Base-by-base conservation (phyloP, 2,888 invertebrate species). In the Aleiodes leptofemur region DNA sequence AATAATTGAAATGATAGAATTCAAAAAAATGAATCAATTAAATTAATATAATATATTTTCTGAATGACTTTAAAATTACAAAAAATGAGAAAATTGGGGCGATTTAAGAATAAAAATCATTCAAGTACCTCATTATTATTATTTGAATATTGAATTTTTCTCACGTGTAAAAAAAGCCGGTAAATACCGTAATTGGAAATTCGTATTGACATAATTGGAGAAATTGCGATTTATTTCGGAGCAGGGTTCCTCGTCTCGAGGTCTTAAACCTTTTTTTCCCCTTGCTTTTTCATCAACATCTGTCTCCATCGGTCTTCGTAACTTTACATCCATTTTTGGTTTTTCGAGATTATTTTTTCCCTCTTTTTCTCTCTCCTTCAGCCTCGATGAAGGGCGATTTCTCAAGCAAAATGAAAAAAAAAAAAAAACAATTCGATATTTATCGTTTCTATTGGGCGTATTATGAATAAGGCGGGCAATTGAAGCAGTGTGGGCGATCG, bases 191-290 rank as follows among this genome's bases (percentile, higher is more conserved):
- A 53, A 69, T 56, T 48, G 69, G 14, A 59, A 69, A 51, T 55
- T 56, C 9, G 34, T 11, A 14, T 43, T 57, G 71, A 59, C 59
- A 50, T 71, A 71, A 56, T 57, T 43, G 48, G 56, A 55, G 57
- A 56, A 55, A 71, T 57, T 71, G 57, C 56, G n/a, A 69, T 69
- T 69, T 69, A 69, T 43, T 31, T 57, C 23, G 48, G 48, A 51
- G 59, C 59, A 34, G 34, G 31, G 34, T n/a, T 57, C 31, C 29
- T 14, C 51, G 14, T 57, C 13, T 59, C 59, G 59, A 59, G 59
- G 59, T 34, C 57, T 53, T 38, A n/a, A 56, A 59, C 55, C 34
- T 51, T 53, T 48, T 13, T 53, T 69, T 48, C 51, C 16, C 29
- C n/a, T 4, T 3, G 23, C 69, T 53, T 14, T 69, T 53, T 31